Evolutionary conservation across 1,140 invertebrate genomes (phyloP), one percentile per base, ranked within the genome.

Genomic region (Drosophila parabipectinata): DNA sequence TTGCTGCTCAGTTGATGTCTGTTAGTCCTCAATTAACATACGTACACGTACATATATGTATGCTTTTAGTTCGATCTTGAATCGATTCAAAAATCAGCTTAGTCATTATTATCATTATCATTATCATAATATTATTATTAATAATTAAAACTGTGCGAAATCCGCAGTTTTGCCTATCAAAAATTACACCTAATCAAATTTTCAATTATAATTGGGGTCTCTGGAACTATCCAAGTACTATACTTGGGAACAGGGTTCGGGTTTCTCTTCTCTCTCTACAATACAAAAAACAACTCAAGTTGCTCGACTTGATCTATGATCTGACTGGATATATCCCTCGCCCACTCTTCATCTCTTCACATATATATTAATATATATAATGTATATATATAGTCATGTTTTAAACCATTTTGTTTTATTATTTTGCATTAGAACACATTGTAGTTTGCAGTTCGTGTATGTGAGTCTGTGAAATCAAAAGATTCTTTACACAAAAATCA

Each of bases 71-170:
- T 64, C 39, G 21, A 52, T 63, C 39, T 50, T 45, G 34, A 34
- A 48, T 79, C 68, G 72, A 24, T 63, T 77, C 66, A 68, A 67
- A 77, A 76, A 84, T 83, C 72, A 84, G 61, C 80, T 83, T 84
- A 85, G 34, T 66, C 60, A 50, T 67, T 63, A 63, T 56, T 73
- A 73, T 73, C 58, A 41, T 56, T 73, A 73, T 73, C 58, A 41
- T 47, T 73, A 72, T 73, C 63, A 21, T 39, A 24, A 34, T 57
- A 68, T 68, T 68, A 66, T 60, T 60, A 74, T 66, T 51, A 52
- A 47, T 73, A 71, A 61, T 75, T 83, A 82, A 82, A 81, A 81
- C 73, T 82, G 39, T 77, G 55, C 79, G 79, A 81, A 81, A 73
- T 64, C 56, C 54, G 54, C 52, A 67, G 24, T 63, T 85, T 69